Conservation (phyloP, 1,140 invertebrate genomes). For the Tetramorium alpestre region DNA sequence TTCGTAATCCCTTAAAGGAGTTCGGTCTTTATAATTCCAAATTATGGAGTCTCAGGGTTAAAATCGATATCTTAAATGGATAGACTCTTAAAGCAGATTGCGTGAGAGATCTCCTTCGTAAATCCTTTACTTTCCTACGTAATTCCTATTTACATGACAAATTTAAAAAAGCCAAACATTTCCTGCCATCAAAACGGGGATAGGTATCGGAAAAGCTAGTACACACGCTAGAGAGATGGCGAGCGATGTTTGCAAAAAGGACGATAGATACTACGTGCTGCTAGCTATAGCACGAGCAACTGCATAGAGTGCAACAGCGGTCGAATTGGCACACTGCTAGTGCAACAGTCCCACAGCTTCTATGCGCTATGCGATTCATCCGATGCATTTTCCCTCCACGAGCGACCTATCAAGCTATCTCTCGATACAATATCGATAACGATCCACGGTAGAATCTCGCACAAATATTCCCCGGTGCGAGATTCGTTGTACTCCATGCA, state of each 20-base stretch:
- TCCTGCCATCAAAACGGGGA: neutral
- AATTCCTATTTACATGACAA: neutral
- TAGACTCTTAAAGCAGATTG: neutral
- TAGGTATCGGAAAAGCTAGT: slow-evolving; percentile 65
- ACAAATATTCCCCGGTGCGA: neutral
- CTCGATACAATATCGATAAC: slow-evolving; percentile 63
- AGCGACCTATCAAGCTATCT: slow-evolving; percentile 1
- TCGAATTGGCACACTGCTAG: slow-evolving; percentile 51
- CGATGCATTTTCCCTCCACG: slow-evolving; percentile 60
- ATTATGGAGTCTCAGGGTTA: neutral
- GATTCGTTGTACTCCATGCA: neutral
- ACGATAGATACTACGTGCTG: slow-evolving; percentile 34
- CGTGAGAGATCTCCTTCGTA: neutral
- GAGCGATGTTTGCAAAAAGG: slow-evolving; percentile 66
- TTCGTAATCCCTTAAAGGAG: neutral
- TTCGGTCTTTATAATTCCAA: neutral
- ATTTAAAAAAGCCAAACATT: neutral
- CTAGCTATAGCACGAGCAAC: slow-evolving; percentile 48
- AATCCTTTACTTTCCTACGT: neutral
- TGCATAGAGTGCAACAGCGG: slow-evolving; percentile 49
- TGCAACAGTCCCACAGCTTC: slow-evolving; percentile 67
- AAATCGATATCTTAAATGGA: neutral
- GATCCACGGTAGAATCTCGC: slow-evolving; percentile 9
- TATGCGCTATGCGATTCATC: slow-evolving; percentile 58
- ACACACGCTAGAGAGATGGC: slow-evolving; percentile 24